Evolutionary conservation across 2,888 invertebrate species (phyloP), one percentile per base, ranked within the genome.

Genomic region (Caradrina kadenii): DNA sequence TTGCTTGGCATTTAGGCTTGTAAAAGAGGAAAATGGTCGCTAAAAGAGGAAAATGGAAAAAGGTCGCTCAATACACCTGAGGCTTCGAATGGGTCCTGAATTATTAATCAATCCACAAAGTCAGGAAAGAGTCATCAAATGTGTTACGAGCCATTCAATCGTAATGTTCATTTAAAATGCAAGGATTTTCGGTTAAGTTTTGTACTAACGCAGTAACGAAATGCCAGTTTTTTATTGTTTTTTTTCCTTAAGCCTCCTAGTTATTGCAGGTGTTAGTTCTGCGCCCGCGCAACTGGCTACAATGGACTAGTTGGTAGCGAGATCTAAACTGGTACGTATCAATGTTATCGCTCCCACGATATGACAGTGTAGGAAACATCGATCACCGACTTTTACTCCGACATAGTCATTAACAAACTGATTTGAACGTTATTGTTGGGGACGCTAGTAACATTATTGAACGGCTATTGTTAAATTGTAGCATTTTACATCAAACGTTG

Each of bases 321-420:
- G 65, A 69, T 78, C 63, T 74, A 77, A 83, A 82, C 79, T 73
- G 68, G 78, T 78, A 79, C 68, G 66, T 81, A 80, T 82, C 71
- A 80, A 81, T 81, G 80, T 56, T 79, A 82, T 83, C 80, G 73
- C 77, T 81, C 70, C 75, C 65, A 79, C 76, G 63, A 70, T 64
- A 76, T 72, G 78, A 81, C 78, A 84, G 73, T 70, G 49, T 76
- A 81, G 87, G 81, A 85, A 83, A 86, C 87, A 85, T 87, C 80
- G 80, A 85, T 87, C 86, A 86, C 81, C 71, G 71, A 82, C 84
- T 80, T 79, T 79, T 80, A 84, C 80, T 76, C 58, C 42, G 63
- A 64, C 65, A 73, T 55, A 42, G 21, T 54, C 54, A 64, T 64
- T 63, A 69, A 68, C 68, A 61, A 55, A 70, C 52, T 49, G 81